These are phyloP conservation scores for Acanthisitta chloris DNA, from an alignment of 2,113 vertebrate genomes.

Conservation along the genomic window DNA sequence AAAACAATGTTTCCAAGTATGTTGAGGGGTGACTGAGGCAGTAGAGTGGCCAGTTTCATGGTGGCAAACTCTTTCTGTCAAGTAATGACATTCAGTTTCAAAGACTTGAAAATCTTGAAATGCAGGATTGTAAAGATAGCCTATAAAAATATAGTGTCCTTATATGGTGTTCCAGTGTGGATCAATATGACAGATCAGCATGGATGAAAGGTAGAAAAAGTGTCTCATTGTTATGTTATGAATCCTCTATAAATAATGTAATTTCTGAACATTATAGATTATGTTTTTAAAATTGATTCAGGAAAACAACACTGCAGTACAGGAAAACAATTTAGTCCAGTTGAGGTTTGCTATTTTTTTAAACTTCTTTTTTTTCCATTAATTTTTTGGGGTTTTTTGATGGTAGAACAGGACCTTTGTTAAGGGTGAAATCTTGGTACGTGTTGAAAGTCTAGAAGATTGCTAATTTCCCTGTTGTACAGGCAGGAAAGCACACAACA, in stretches of 20 bases:
- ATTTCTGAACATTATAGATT: not conserved
- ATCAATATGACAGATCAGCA: not conserved
- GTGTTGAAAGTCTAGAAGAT: not conserved
- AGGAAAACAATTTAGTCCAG: not conserved
- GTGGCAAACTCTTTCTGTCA: not conserved
- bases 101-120: not conserved
- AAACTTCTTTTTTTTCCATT: not conserved
- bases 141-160: not conserved
- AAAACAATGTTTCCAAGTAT: not conserved
- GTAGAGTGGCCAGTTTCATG: not conserved
- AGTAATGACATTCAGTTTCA: not conserved
- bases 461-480: rapidly evolving
- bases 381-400: not conserved
- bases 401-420: not conserved
- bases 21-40: not conserved
- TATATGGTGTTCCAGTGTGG: not conserved
- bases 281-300: not conserved
- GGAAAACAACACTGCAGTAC: not conserved
- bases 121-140: not conserved
- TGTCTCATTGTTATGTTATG: not conserved
- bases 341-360: rapidly evolving
- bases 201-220: not conserved
- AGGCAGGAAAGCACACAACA: not conserved
- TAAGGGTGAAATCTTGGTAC: not conserved
- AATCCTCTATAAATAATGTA: not conserved